These are phyloP conservation scores for Drosophila siamana DNA, from an alignment of 2,888 invertebrate genomes.

Conservation along the genomic window DNA sequence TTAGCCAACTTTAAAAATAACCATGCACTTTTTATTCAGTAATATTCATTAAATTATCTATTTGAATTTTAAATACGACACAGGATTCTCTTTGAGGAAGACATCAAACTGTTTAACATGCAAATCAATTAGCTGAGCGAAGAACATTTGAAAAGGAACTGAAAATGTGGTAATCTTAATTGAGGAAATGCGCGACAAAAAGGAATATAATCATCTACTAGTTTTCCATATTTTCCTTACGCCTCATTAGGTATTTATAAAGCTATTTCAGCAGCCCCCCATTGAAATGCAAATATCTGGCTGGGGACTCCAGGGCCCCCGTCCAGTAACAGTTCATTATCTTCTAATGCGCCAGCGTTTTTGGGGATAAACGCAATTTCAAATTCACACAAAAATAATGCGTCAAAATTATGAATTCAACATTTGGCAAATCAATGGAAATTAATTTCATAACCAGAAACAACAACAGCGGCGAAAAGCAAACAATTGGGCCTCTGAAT, in stretches of 20 bases:
- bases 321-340: conserved; percentile 60
- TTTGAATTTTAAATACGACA: background rate
- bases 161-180: conserved; percentile 8
- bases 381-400: conserved; percentile 80
- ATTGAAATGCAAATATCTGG: conserved; percentile 55
- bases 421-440: conserved; percentile 81
- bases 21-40: too few species aligned
- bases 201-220: conserved; percentile 1
- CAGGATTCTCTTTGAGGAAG: too few species aligned
- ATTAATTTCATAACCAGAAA: conserved; percentile 76
- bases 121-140: background rate
- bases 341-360: conserved; percentile 67
- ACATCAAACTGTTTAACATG: too few species aligned
- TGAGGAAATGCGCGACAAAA: conserved; percentile 1
- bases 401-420: conserved; percentile 82
- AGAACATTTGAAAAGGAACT: conserved; percentile 2
- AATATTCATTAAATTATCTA: background rate
- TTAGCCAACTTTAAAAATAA: too few species aligned
- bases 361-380: conserved; percentile 65
- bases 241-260: conserved; percentile 39
- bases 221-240: conserved; percentile 7
- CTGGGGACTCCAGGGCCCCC: conserved; percentile 1
- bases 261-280: conserved; percentile 40
- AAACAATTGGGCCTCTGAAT: conserved; percentile 47
- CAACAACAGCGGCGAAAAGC: conserved; percentile 46